Evolutionary conservation across 2,888 invertebrate species (phyloP).

Genomic region (Pseudococcus jackbeardsleyi): DNA sequence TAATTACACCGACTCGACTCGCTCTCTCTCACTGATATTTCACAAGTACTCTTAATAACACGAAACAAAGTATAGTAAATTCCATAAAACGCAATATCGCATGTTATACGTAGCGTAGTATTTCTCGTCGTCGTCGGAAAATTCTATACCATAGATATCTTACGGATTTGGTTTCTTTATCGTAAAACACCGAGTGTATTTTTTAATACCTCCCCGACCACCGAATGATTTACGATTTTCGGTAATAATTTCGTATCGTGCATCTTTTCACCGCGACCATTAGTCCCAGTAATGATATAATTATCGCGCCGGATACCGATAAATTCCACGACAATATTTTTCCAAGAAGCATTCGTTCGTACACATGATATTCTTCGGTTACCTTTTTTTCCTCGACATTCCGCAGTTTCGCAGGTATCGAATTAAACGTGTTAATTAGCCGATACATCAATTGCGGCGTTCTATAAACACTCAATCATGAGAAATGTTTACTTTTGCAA

Average conservation of each 20-base stretch:
- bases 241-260: background rate
- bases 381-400: background rate
- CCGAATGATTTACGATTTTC: background rate
- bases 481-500: constrained; percentile 40
- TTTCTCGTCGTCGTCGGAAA: background rate
- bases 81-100: constrained; percentile 46
- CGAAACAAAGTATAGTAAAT: background rate
- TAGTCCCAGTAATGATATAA: constrained; percentile 16
- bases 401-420: background rate
- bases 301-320: background rate
- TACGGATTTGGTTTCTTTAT: constrained; percentile 10
- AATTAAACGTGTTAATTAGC: constrained; percentile 26
- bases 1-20: constrained; percentile 45
- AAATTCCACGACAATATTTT: background rate
- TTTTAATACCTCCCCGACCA: background rate
- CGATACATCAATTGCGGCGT: background rate
- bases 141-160: background rate
- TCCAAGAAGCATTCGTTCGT: background rate
- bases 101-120: background rate
- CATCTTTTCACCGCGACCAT: background rate
- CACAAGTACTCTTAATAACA: constrained; percentile 47
- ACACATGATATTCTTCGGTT: background rate
- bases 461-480: constrained; percentile 34
- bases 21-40: constrained; percentile 57
- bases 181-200: background rate